Base-by-base conservation (phyloP, 2,888 invertebrate genomes). In the Cinara cedri region DNA sequence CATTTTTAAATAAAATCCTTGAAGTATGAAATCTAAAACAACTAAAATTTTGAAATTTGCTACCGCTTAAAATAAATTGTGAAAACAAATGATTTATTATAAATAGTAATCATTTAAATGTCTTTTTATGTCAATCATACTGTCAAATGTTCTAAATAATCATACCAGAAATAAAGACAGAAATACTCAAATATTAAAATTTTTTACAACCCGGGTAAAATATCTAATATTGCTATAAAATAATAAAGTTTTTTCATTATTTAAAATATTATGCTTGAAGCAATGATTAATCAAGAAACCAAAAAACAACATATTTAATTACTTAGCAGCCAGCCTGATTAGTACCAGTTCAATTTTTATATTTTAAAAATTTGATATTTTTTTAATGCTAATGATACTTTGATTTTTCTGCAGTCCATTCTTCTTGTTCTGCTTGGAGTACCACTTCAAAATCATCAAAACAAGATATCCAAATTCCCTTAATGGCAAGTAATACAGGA, bases 401-500 rank as follows among this genome's bases (percentile, higher is more conserved):
- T 21, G 49, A 60, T 78, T 78, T 24, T 34, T 60, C 24, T 68
- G 76, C 76, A 60, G 60, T 68, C 76, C 76, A 60, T 68, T 78
- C 76, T 78, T 68, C 76, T 57, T 78, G 44, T 49, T 78, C 49
- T 66, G 76, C 60, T 60, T 68, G 57, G 49, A 68, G 51, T 70
- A 60, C 57, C 57, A 60, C 68, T 78, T 78, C 57, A 68, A 78
- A 78, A 66, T 57, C 60, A 78, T 70, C 60, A 78, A 68, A 78
- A 68, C 34, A 66, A 68, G 68, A 78, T 46, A 60, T 78, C 76
- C 76, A 78, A 68, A 68, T 49, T 70, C 68, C 57, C 57, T 78
- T 68, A 78, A 78, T 68, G 46, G 76, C 66, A 78, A 68, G 68
- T 68, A 78, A 68, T 78, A 70, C 44, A 66, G 72, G 72, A 72